A percentile compares a stretch with the other conserved stretches of the same genome.
phyloP scores from a whole-genome alignment of 2,888 invertebrate species.

The Oscheius sp. region DNA sequence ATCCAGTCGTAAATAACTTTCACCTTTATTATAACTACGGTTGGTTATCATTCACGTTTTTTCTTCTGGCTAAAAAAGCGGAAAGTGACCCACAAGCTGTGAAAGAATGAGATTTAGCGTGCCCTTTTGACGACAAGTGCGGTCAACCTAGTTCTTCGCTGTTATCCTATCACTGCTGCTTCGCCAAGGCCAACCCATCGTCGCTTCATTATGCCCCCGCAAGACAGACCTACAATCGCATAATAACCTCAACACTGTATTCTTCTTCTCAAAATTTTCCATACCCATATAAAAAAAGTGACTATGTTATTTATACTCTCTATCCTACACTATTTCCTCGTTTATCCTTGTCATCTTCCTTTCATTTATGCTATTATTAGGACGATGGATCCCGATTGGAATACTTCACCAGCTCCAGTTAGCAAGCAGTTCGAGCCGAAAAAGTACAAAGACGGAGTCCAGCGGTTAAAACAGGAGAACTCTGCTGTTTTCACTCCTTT shows the following conservation, averaged over 20 bases:
- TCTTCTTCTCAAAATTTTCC: not conserved
- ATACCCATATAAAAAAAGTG: not conserved
- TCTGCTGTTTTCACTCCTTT: slow-evolving; percentile 26
- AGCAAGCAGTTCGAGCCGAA: slow-evolving; percentile 29
- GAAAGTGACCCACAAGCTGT: slow-evolving; percentile 19
- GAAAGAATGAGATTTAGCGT: slow-evolving; percentile 9
- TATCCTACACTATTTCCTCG: not conserved
- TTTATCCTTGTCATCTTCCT: not conserved
- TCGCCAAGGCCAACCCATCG: slow-evolving; percentile 24
- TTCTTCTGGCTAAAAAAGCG: slow-evolving; percentile 11
- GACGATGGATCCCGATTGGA: slow-evolving; percentile 20
- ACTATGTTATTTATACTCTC: slow-evolving; percentile 4
- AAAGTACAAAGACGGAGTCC: slow-evolving; percentile 23
- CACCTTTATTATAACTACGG: not conserved
- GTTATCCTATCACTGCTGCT: slow-evolving; percentile 30
- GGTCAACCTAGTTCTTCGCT: slow-evolving; percentile 30
- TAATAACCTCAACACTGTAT: slow-evolving; percentile 19
- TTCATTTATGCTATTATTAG: not conserved
- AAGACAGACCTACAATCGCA: slow-evolving; percentile 22
- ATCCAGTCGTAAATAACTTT: slow-evolving; percentile 22
- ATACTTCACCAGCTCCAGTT: not conserved
- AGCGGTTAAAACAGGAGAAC: slow-evolving; percentile 16
- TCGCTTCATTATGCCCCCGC: slow-evolving; percentile 28
- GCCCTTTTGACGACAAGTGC: slow-evolving; percentile 23
- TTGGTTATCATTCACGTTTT: not conserved